Base-by-base conservation (phyloP, 2,113 vertebrate species). In the Lutjanus erythropterus region DNA sequence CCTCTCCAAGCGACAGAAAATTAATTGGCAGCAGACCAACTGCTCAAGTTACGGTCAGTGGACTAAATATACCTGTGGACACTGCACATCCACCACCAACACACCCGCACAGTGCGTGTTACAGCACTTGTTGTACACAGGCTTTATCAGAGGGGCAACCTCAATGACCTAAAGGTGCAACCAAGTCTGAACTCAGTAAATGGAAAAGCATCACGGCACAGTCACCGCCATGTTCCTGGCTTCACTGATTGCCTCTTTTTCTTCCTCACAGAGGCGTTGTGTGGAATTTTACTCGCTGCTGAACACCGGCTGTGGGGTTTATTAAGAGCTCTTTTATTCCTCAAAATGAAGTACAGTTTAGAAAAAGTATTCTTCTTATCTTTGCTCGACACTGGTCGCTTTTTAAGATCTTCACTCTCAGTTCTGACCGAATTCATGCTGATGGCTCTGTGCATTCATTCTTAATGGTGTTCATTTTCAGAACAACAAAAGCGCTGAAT, bases 401-500 rank as follows among this genome's bases (percentile, higher is more conserved):
- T 80, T 85, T 85, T 80, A 81, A 61, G 52, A 80, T 73, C 59
- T 60, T 68, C 59, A 5, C 55, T 87, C 69, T 76, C 69, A 4
- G 0, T 77, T 77, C 68, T 46, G 75, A 72, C 60, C 42, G 71
- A 74, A 83, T 68, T 75, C 73, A 74, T 31, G 73, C 76, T 79
- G 37, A 87, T 8, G 39, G 84, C 74, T 71, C 52, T 10, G 6
- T 39, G 33, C 78, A 84, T 89, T 87, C 25, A 77, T 86, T 89
- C 72, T 81, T 81, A 84, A 84, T 86, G 64, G 46, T 9, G 16
- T 80, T 84, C 83, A 50, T 85, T 89, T 86, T 71, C 75, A 65
- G 33, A 81, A 83, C 76, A 85, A 88, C 86, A 84, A 80, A 85
- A 69, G 27, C 74, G 44, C 49, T 90, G 71, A 89, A 85, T 89